These are phyloP conservation scores for Gobio occitaniae DNA, from an alignment of 2,797 vertebrate species.

Conservation along the genomic window DNA sequence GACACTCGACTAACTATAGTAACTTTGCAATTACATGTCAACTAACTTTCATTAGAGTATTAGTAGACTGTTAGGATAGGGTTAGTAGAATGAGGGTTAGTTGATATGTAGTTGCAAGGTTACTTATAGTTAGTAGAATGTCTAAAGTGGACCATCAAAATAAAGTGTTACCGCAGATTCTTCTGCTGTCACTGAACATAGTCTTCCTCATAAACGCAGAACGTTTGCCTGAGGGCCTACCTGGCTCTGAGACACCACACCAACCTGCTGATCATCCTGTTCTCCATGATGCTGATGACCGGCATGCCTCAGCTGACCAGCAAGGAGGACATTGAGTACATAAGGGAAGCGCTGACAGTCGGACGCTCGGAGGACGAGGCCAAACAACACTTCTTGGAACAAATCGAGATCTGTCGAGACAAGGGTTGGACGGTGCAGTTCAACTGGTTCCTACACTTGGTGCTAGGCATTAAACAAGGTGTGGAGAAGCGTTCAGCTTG, in stretches of 20 bases:
- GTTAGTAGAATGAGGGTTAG: not conserved
- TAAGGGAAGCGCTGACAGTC: slow-evolving; percentile 93
- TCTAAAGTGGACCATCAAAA: too few relatives aligned
- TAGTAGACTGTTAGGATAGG: not conserved
- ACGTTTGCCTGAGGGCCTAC: slow-evolving; percentile 93
- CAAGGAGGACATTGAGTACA: slow-evolving; percentile 98
- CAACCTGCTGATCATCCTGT: slow-evolving; percentile 96
- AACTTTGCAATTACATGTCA: not conserved
- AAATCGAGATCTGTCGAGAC: slow-evolving; percentile 98
- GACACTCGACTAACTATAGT: not conserved
- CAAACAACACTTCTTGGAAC: slow-evolving; percentile 94
- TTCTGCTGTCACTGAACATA: slow-evolving; percentile 66
- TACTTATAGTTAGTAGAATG: too few relatives aligned
- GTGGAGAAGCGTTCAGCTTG: slow-evolving; percentile 95
- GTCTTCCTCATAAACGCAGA: slow-evolving; percentile 71
- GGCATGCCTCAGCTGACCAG: slow-evolving; percentile 98
- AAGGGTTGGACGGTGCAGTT: slow-evolving; percentile 99
- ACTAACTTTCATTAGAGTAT: too few relatives aligned
- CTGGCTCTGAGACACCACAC: slow-evolving; percentile 96
- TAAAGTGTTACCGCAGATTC: not conserved
- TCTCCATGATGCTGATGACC: slow-evolving; percentile 99
- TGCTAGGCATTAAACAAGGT: slow-evolving; percentile 97
- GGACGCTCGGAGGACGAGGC: slow-evolving; percentile 91
- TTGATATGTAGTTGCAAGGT: not conserved
- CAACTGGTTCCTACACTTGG: slow-evolving; percentile 98